A percentile compares a stretch with the other conserved stretches of the same genome.
Evolutionary conservation across 2,888 invertebrate species (phyloP).

Genomic region (Spilosoma lubricipeda): DNA sequence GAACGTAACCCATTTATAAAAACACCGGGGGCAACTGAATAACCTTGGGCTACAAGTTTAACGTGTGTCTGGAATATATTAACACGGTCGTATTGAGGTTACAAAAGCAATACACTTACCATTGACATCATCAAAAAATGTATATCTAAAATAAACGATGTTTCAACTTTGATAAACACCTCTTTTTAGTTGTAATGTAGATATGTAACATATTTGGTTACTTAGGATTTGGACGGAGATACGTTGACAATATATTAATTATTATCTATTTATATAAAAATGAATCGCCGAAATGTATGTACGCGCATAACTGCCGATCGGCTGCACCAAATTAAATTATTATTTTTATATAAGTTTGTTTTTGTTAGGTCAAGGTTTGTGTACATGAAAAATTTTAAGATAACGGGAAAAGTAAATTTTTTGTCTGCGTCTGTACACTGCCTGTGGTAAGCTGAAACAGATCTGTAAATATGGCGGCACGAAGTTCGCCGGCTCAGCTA

Average conservation of each 20-base stretch:
- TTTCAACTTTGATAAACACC: background rate
- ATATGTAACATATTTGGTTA: background rate
- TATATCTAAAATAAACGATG: background rate
- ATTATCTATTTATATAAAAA: too few species aligned
- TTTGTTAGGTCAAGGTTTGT: too few species aligned
- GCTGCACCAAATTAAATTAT: too few species aligned
- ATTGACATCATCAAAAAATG: background rate
- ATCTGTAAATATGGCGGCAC: too few species aligned
- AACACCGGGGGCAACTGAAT: conserved; percentile 36
- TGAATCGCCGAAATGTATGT: too few species aligned
- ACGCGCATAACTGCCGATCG: too few species aligned
- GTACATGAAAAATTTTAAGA: too few species aligned
- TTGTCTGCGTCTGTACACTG: too few species aligned
- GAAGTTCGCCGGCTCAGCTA: too few species aligned
- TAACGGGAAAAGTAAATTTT: too few species aligned
- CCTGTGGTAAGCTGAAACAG: too few species aligned
- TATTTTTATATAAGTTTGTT: too few species aligned
- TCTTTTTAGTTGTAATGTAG: background rate
- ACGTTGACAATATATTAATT: background rate
- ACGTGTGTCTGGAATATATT: conserved; percentile 38
- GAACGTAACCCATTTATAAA: conserved; percentile 46
- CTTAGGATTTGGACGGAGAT: background rate
- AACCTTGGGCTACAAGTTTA: conserved; percentile 53
- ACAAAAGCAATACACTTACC: conserved; percentile 29
- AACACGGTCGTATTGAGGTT: conserved; percentile 29